phyloP scores from a whole-genome alignment of 2,888 invertebrate species.

The Fabriciana adippe region DNA sequence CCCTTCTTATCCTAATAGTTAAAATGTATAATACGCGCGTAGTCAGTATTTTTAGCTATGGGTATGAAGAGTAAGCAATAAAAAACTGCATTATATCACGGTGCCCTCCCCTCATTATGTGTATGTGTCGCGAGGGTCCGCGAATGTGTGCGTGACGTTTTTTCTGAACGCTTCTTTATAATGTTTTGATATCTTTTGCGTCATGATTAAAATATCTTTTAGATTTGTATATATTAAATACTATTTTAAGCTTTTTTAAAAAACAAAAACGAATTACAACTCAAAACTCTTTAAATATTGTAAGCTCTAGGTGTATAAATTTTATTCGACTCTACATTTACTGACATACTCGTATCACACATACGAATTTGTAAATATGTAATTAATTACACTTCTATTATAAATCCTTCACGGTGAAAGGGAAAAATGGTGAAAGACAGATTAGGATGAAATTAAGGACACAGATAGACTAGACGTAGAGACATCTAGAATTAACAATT shows the following conservation, averaged over 20 bases:
- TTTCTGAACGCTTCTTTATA: slow-evolving; percentile 47
- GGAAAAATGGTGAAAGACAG: too few relatives aligned
- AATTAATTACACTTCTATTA: too few relatives aligned
- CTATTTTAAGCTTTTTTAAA: neutral
- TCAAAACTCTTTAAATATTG: too few relatives aligned
- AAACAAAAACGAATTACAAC: neutral
- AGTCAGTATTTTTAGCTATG: slow-evolving; percentile 73
- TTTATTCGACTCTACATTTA: too few relatives aligned
- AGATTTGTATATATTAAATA: neutral
- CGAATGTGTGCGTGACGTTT: slow-evolving; percentile 53
- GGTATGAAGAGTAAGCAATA: slow-evolving; percentile 77
- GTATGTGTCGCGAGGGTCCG: slow-evolving; percentile 61
- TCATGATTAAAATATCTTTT: slow-evolving; percentile 38
- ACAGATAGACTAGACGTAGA: too few relatives aligned
- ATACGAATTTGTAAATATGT: too few relatives aligned
- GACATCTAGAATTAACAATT: too few relatives aligned
- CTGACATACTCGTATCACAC: too few relatives aligned
- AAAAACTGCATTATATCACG: slow-evolving; percentile 82
- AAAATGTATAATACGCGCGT: slow-evolving; percentile 75
- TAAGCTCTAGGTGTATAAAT: too few relatives aligned
- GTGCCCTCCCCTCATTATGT: slow-evolving; percentile 77
- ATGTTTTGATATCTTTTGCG: slow-evolving; percentile 30
- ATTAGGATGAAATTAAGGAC: too few relatives aligned
- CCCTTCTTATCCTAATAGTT: slow-evolving; percentile 79
- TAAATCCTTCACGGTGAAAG: too few relatives aligned